phyloP scores from a whole-genome alignment of 2,888 invertebrate genomes.

The Labia minor region DNA sequence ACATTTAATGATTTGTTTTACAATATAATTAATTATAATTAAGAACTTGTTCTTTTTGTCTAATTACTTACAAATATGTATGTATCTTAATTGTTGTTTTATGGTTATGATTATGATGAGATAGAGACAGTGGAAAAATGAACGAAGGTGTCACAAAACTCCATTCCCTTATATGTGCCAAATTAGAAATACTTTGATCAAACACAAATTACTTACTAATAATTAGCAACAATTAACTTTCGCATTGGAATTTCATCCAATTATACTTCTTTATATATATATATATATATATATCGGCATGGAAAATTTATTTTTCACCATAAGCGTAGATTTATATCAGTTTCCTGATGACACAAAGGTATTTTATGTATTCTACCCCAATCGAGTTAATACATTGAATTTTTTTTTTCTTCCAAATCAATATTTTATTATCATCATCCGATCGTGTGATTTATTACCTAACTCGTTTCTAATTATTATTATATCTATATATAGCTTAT shows the following conservation, averaged over 20 bases:
- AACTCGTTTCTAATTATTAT: too few relatives aligned
- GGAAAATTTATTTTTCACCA: not conserved
- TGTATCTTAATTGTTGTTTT: not conserved
- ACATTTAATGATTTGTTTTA: too few relatives aligned
- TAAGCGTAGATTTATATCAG: not conserved
- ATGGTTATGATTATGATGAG: not conserved
- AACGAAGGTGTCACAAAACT: not conserved
- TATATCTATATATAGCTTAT: too few relatives aligned
- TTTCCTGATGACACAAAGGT: not conserved
- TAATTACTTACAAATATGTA: not conserved
- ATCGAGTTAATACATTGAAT: not conserved
- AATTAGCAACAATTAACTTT: not conserved
- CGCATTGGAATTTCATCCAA: slow-evolving; percentile 7
- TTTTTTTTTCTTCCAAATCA: too few relatives aligned
- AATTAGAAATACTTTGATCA: not conserved
- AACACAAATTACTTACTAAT: not conserved
- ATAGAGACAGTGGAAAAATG: not conserved
- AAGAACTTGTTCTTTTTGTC: not conserved
- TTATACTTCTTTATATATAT: not conserved
- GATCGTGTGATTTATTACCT: too few relatives aligned
- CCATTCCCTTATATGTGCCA: not conserved
- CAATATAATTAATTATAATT: slow-evolving; percentile 3
- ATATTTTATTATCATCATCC: too few relatives aligned
- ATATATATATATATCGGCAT: not conserved
- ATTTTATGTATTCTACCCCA: not conserved